phyloP scores from a whole-genome alignment of 2,797 vertebrate genomes.

The Danio choprae region DNA sequence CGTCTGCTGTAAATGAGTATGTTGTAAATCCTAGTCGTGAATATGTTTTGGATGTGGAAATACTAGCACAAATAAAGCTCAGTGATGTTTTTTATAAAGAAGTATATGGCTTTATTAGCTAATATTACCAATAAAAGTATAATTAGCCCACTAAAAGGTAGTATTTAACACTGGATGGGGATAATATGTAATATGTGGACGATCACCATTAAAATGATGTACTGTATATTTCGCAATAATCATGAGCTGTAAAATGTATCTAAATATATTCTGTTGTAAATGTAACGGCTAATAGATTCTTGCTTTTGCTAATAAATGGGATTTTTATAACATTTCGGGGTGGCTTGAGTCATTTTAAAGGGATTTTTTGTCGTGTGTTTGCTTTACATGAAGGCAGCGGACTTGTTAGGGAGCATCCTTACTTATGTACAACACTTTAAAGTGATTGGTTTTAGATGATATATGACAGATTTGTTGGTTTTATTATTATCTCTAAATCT shows the following conservation, averaged over 20 bases:
- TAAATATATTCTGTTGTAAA: constrained; percentile 14
- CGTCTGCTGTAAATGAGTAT: constrained; percentile 17
- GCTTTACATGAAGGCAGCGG: background rate
- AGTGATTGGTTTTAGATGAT: no score
- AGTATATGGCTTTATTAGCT: constrained; percentile 5
- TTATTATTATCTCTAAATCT: no score
- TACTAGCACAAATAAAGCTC: constrained; percentile 5
- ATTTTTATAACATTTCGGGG: constrained; percentile 37
- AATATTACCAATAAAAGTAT: background rate
- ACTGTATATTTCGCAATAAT: constrained; percentile 15
- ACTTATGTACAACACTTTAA: no score
- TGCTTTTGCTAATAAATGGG: constrained; percentile 60
- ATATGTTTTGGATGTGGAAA: constrained; percentile 45
- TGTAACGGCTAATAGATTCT: constrained; percentile 33
- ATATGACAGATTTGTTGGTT: no score
- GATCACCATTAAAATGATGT: background rate
- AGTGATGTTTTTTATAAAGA: background rate
- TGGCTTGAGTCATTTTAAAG: background rate
- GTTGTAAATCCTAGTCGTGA: constrained; percentile 23
- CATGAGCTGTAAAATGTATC: constrained; percentile 35
- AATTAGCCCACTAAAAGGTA: background rate
- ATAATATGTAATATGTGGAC: background rate
- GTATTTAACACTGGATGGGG: background rate
- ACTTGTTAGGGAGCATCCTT: background rate
- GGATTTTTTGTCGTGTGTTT: background rate